phyloP scores from a whole-genome alignment of 1,140 invertebrate species.

The Caligus rogercresseyi region DNA sequence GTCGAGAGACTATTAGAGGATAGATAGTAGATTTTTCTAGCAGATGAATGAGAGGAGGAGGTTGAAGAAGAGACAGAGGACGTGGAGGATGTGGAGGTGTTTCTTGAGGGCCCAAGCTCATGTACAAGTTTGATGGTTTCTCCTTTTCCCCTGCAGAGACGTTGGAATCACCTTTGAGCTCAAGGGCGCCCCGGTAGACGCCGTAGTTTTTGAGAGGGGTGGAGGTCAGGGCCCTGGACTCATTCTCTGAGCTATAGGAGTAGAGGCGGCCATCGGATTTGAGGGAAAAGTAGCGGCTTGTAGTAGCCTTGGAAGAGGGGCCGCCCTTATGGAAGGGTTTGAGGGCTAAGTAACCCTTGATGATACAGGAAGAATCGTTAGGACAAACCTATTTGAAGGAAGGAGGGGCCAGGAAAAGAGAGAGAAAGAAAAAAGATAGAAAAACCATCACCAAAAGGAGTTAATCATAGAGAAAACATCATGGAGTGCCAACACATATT shows the following conservation, averaged over 20 bases:
- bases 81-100: conserved; percentile 30
- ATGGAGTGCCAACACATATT: no score
- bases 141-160: background rate
- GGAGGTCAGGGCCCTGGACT: conserved; percentile 38
- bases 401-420: background rate
- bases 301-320: conserved; percentile 24
- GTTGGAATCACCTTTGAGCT: conserved; percentile 5
- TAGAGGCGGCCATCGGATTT: conserved; percentile 45
- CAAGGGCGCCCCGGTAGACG: background rate
- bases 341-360: conserved; percentile 39
- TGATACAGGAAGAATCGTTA: conserved; percentile 33
- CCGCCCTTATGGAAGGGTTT: conserved; percentile 40
- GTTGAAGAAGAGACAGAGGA: conserved; percentile 23
- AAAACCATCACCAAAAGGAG: conserved; percentile 2
- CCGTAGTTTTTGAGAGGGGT: conserved; percentile 41
- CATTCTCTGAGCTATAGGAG: conserved; percentile 32
- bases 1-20: conserved; percentile 13
- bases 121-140: background rate
- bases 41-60: background rate
- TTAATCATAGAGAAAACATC: background rate
- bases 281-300: conserved; percentile 39
- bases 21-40: conserved; percentile 10
- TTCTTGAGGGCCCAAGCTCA: background rate
- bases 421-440: background rate
- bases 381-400: conserved; percentile 39